A percentile compares a stretch with the other conserved stretches of the same genome.
Evolutionary conservation across 2,113 vertebrate genomes (phyloP).

Genomic region (Phoxinus phoxinus): DNA sequence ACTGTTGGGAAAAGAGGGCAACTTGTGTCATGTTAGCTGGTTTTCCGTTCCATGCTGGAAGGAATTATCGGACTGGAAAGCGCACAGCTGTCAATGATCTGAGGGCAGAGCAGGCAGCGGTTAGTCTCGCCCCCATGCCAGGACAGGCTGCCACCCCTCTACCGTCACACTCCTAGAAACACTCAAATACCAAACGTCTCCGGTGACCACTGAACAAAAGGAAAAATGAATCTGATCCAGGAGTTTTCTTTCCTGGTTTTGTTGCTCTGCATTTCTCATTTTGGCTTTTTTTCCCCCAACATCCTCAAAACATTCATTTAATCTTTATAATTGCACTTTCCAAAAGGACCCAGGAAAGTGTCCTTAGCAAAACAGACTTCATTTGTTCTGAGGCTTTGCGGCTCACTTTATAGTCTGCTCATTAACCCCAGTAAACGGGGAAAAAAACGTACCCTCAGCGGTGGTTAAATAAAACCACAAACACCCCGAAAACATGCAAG

Average conservation of each 20-base stretch:
- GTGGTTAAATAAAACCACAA: background rate
- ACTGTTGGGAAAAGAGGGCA: slow-evolving; percentile 1
- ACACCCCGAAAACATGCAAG: background rate
- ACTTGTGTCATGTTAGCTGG: background rate
- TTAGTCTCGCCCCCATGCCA: background rate
- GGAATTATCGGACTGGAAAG: slow-evolving; percentile 44
- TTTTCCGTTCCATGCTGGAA: slow-evolving; percentile 33
- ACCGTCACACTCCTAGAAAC: slow-evolving; percentile 25
- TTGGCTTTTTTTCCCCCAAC: background rate
- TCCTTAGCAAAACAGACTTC: background rate
- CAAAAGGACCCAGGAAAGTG: background rate
- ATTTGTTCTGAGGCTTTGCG: background rate
- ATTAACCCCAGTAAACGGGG: background rate
- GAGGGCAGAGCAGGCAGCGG: slow-evolving; percentile 18
- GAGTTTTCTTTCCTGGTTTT: background rate
- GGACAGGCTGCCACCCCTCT: background rate
- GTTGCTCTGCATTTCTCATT: background rate
- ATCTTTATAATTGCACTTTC: background rate
- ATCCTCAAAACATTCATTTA: background rate
- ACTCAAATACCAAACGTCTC: slow-evolving; percentile 11
- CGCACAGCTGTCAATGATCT: slow-evolving; percentile 47
- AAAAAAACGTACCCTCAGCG: background rate
- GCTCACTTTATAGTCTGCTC: background rate
- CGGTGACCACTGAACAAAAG: background rate
- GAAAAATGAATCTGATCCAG: background rate